Base-by-base conservation (phyloP, 2,113 vertebrate species). In the Xyliphius kryptos region DNA sequence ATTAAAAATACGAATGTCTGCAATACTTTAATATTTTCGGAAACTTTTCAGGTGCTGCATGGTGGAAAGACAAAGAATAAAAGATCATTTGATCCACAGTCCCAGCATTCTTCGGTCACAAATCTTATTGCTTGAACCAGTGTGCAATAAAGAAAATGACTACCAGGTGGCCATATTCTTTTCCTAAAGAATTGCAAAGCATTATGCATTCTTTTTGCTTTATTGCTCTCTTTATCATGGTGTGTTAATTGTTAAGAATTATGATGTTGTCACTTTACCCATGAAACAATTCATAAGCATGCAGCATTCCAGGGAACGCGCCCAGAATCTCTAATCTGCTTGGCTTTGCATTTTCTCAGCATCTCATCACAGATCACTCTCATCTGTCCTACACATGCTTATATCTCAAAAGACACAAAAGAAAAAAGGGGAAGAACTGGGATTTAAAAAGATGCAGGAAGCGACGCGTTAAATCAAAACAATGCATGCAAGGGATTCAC, bases 341-440 rank as follows among this genome's bases (percentile, higher is more conserved):
- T 66, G 40, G 43, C 40, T 15, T 40, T 62, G 60, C 57, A 46
- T 17, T 69, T 60, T 62, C 57, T n/a, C n/a, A n/a, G n/a, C n/a
- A n/a, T n/a, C n/a, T n/a, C n/a, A n/a, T n/a, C n/a, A n/a, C n/a
- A n/a, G n/a, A n/a, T n/a, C n/a, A 17, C 36, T 47, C 12, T 71
- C 70, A 74, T 68, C 70, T 72, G 74, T 52, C 58, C 32, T 57
- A 49, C 71, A 73, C 57, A 68, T 73, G 71, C 37, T 63, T 40
- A 46, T 53, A 55, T 46, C 26, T 19, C 41, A 57, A 20, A 50
- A 12, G 20, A 53, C 54, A 56, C 17, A 41, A 49, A 43, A 13
- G 2, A 49, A 32, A 48, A 38, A 17, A 44, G 14, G 3, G n/a
- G 16, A 43, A 43, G 40, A 43, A 12, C 3, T 43, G 51, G 11